phyloP scores from a whole-genome alignment of 1,140 invertebrate genomes.

The Drosophila tani region DNA sequence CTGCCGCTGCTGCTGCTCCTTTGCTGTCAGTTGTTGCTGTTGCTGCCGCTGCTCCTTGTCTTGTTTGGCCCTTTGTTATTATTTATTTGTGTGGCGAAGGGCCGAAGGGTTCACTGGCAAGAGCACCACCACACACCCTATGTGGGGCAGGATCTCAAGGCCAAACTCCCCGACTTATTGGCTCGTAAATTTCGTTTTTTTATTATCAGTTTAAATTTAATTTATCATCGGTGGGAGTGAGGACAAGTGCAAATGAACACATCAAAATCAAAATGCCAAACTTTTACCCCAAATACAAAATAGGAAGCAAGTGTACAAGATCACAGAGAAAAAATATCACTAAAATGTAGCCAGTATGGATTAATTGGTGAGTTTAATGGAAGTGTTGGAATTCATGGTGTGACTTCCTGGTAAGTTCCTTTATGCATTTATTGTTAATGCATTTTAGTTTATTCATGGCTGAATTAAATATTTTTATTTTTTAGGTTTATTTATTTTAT shows the following conservation, averaged over 20 bases:
- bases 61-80: slow-evolving; percentile 65
- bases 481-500: too few relatives aligned
- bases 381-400: too few relatives aligned
- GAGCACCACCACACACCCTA: not conserved
- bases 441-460: not conserved
- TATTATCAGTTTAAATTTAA: slow-evolving; percentile 83
- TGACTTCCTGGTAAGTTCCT: too few relatives aligned
- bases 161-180: slow-evolving; percentile 66
- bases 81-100: slow-evolving; percentile 61
- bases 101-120: slow-evolving; percentile 33
- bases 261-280: slow-evolving; percentile 71
- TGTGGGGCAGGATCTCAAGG: slow-evolving; percentile 39
- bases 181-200: slow-evolving; percentile 76
- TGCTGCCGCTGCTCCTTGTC: not conserved
- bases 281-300: slow-evolving; percentile 15
- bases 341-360: too few relatives aligned
- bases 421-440: not conserved
- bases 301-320: not conserved
- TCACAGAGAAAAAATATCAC: not conserved
- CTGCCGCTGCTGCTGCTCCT: slow-evolving; percentile 21
- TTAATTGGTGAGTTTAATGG: too few relatives aligned
- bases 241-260: slow-evolving; percentile 67
- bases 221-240: slow-evolving; percentile 58
- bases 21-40: slow-evolving; percentile 36
- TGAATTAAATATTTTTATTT: too few relatives aligned